A percentile compares a stretch with the other conserved stretches of the same genome.
phyloP scores from a whole-genome alignment of 2,797 vertebrate species.

The Acridotheres tristis region DNA sequence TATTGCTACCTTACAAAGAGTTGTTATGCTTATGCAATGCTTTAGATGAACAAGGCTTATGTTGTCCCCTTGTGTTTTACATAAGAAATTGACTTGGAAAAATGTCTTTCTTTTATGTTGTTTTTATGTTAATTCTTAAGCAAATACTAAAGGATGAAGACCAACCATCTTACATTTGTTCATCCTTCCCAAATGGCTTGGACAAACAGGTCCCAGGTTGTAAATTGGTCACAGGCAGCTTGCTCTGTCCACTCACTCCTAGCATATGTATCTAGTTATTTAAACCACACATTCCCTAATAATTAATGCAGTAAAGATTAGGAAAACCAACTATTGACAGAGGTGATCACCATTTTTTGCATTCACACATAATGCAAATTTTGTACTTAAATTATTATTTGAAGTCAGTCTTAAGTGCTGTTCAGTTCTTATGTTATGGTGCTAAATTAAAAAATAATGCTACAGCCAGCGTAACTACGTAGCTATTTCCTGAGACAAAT shows the following conservation, averaged over 20 bases:
- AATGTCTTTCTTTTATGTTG: neutral
- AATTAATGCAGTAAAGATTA: neutral
- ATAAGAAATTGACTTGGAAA: neutral
- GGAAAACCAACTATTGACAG: neutral
- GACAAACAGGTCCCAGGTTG: neutral
- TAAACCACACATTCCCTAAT: neutral
- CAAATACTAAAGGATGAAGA: neutral
- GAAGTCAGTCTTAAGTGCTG: neutral
- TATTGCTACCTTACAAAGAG: neutral
- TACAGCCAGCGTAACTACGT: neutral
- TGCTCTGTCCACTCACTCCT: neutral
- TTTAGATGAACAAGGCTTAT: neutral
- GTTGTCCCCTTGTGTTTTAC: neutral
- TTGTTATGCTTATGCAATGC: neutral
- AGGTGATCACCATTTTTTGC: neutral
- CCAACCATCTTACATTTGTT: neutral
- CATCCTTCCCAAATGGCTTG: neutral
- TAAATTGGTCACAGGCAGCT: neutral
- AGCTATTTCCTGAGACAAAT: neutral
- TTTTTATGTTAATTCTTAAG: neutral
- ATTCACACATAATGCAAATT: neutral
- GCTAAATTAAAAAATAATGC: neutral
- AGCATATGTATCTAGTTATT: neutral
- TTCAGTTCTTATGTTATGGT: neutral
- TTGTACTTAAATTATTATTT: neutral